phyloP scores from a whole-genome alignment of 2,113 vertebrate species.

The Ranitomeya variabilis region DNA sequence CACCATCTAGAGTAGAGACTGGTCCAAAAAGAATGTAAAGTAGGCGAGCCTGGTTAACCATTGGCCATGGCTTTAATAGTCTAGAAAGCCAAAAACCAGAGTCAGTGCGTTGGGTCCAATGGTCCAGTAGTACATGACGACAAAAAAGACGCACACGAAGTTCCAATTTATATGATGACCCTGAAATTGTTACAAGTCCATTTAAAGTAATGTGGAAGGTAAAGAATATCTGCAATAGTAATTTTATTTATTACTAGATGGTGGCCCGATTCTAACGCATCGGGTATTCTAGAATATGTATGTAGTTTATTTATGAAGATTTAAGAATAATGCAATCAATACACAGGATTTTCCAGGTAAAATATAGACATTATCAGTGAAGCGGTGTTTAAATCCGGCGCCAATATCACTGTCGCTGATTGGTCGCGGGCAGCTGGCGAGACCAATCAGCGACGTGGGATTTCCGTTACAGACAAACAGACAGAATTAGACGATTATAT shows the following conservation, averaged over 20 bases:
- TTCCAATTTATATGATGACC: slow-evolving; percentile 74
- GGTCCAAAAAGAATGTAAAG: slow-evolving; percentile 89
- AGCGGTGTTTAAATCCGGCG: too few relatives aligned
- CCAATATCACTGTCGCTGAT: too few relatives aligned
- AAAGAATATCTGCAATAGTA: neutral
- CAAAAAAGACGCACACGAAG: slow-evolving; percentile 81
- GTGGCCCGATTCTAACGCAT: too few relatives aligned
- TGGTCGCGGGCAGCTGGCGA: too few relatives aligned
- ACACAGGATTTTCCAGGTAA: too few relatives aligned
- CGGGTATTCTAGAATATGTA: too few relatives aligned
- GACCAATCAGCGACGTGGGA: too few relatives aligned
- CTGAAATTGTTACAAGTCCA: slow-evolving; percentile 54
- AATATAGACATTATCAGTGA: too few relatives aligned
- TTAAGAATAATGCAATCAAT: too few relatives aligned
- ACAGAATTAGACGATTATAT: too few relatives aligned
- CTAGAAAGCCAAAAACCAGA: slow-evolving; percentile 83
- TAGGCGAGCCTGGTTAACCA: slow-evolving; percentile 86
- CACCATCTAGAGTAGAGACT: slow-evolving; percentile 74
- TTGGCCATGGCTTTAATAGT: slow-evolving; percentile 87
- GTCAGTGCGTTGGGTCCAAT: slow-evolving; percentile 71
- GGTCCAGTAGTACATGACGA: slow-evolving; percentile 80
- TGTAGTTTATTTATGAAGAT: too few relatives aligned
- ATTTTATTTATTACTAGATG: neutral
- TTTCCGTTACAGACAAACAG: too few relatives aligned
- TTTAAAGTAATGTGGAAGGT: neutral